Evolutionary conservation across 2,113 vertebrate species (phyloP).

Genomic region (Hoplias malabaricus): DNA sequence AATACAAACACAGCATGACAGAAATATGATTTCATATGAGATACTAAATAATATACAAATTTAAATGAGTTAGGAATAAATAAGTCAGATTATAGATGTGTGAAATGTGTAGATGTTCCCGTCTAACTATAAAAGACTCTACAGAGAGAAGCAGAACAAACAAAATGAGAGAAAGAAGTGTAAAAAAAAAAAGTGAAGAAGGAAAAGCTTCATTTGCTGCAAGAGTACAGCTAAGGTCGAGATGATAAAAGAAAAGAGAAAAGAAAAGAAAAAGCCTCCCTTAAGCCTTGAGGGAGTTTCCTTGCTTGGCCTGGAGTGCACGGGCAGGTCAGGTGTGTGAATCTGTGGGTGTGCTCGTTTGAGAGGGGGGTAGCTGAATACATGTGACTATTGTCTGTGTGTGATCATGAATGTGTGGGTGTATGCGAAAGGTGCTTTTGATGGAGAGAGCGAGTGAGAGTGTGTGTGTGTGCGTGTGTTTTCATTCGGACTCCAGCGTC

Average conservation of each 20-base stretch:
- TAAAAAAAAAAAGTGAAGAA: neutral
- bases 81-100: neutral
- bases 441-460: constrained; percentile 30
- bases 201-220: neutral
- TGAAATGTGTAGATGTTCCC: neutral
- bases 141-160: neutral
- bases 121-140: neutral
- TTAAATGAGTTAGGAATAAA: neutral
- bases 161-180: neutral
- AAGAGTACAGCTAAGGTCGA: neutral
- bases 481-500: constrained; percentile 41
- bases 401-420: constrained; percentile 28
- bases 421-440: constrained; percentile 18
- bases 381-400: constrained; percentile 32
- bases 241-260: constrained; percentile 4
- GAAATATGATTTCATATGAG: too few relatives aligned
- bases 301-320: constrained; percentile 33
- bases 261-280: constrained; percentile 15
- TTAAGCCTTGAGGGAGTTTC: constrained; percentile 24
- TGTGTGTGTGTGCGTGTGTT: constrained; percentile 16
- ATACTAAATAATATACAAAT: neutral
- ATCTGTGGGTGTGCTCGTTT: neutral
- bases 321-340: constrained; percentile 45
- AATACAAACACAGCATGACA: too few relatives aligned
- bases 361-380: neutral